Percentiles rank a stretch among this genome's conserved stretches.
These are phyloP conservation scores for Matsumurasca onukii DNA, from an alignment of 1,140 invertebrate species.

Conservation along the genomic window DNA sequence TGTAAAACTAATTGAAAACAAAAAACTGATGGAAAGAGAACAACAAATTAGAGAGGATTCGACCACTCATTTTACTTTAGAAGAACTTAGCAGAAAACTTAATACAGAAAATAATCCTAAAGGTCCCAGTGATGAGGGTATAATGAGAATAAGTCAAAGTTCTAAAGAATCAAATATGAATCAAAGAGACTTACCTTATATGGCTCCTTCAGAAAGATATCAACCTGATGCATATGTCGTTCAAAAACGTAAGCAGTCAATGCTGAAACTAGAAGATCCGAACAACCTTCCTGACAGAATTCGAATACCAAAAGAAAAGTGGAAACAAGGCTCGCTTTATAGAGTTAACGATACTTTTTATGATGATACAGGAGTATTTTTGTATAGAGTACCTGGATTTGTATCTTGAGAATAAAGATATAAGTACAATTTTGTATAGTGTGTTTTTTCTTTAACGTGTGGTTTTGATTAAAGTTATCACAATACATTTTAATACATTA, in stretches of 20 bases:
- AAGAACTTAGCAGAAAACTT: too few relatives aligned
- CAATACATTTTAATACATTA: too few relatives aligned
- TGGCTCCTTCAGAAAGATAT: slow-evolving; percentile 7
- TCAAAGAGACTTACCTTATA: too few relatives aligned
- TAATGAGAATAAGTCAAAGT: too few relatives aligned
- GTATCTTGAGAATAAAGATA: background rate
- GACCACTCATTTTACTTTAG: too few relatives aligned
- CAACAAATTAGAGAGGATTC: too few relatives aligned
- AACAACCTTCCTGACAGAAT: background rate
- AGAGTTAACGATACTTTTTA: slow-evolving; percentile 1
- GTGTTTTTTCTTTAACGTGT: too few relatives aligned
- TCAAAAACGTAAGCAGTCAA: background rate
- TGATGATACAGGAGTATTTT: background rate
- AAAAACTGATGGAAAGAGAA: background rate
- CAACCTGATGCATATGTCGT: background rate
- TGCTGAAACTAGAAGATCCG: background rate
- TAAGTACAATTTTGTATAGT: background rate
- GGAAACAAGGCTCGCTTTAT: background rate
- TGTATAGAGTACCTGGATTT: slow-evolving; percentile 11
- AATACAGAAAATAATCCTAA: too few relatives aligned
- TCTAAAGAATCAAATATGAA: too few relatives aligned
- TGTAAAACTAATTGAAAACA: background rate
- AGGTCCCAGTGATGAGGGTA: too few relatives aligned
- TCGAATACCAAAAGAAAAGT: background rate
- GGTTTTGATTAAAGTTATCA: too few relatives aligned